Evolutionary conservation across 1,140 invertebrate genomes (phyloP).

Genomic region (Phenacoccus solenopsis): DNA sequence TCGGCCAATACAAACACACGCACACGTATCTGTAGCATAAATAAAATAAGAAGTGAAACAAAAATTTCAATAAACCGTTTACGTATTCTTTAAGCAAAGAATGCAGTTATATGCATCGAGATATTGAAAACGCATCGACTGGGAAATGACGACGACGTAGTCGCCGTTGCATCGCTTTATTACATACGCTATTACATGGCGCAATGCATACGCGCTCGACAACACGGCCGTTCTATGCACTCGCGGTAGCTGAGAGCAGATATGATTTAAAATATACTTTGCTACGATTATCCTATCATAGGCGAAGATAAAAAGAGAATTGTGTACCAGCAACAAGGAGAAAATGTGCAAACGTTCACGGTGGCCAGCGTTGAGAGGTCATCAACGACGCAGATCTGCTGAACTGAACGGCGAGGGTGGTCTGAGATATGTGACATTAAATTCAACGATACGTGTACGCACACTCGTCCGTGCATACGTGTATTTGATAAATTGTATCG

Average conservation of each 20-base stretch:
- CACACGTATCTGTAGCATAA: constrained; percentile 15
- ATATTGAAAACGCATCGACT: constrained; percentile 3
- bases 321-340: constrained; percentile 12
- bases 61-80: constrained; percentile 18
- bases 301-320: constrained; percentile 17
- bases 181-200: not conserved
- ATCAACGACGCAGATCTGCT: constrained; percentile 13
- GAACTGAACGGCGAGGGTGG: constrained; percentile 13
- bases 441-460: not conserved
- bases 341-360: constrained; percentile 15
- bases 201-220: not conserved
- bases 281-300: constrained; percentile 17
- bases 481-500: too few relatives aligned
- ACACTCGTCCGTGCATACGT: too few relatives aligned
- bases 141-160: constrained; percentile 8
- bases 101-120: constrained; percentile 14
- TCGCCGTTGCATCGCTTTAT: not conserved
- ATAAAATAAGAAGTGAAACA: constrained; percentile 12
- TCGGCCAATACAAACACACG: not conserved
- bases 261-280: constrained; percentile 18
- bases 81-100: constrained; percentile 16
- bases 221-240: not conserved
- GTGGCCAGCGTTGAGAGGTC: constrained; percentile 19
- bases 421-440: not conserved
- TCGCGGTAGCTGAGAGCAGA: constrained; percentile 13